Conservation (phyloP, 2,797 vertebrate species). For the Iguana delicatissima region DNA sequence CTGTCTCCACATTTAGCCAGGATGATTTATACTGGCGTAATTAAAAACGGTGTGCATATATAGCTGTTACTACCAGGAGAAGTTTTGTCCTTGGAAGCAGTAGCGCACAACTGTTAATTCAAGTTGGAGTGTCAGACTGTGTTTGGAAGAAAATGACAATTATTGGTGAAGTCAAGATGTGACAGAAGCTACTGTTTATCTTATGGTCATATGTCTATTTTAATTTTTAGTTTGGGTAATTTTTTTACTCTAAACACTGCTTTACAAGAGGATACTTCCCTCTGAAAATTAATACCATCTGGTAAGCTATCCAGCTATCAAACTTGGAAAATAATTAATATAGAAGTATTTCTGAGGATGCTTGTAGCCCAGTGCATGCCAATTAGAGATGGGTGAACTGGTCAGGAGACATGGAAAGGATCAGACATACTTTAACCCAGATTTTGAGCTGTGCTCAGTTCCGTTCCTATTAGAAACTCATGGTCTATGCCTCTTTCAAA, state of each 20-base stretch:
- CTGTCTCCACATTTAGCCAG: not conserved
- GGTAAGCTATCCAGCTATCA: constrained; percentile 68
- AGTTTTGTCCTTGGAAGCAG: constrained; percentile 4
- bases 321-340: constrained; percentile 77
- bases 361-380: constrained; percentile 32
- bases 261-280: constrained; percentile 42
- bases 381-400: constrained; percentile 70
- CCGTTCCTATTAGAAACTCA: constrained; percentile 5
- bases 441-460: constrained; percentile 22
- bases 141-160: rapidly evolving
- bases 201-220: constrained; percentile 41
- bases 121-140: constrained; percentile 21
- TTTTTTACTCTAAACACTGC: constrained; percentile 66
- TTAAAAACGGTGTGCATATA: not conserved
- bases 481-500: not conserved
- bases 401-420: constrained; percentile 46
- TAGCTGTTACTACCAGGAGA: constrained; percentile 1
- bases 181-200: constrained; percentile 58
- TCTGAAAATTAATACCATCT: constrained; percentile 75
- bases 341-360: constrained; percentile 69
- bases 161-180: not conserved
- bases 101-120: constrained; percentile 9
- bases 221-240: constrained; percentile 67
- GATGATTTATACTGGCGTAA: not conserved
- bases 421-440: constrained; percentile 42